phyloP scores from a whole-genome alignment of 2,888 invertebrate genomes.

The Callyntrura guangdongensis region DNA sequence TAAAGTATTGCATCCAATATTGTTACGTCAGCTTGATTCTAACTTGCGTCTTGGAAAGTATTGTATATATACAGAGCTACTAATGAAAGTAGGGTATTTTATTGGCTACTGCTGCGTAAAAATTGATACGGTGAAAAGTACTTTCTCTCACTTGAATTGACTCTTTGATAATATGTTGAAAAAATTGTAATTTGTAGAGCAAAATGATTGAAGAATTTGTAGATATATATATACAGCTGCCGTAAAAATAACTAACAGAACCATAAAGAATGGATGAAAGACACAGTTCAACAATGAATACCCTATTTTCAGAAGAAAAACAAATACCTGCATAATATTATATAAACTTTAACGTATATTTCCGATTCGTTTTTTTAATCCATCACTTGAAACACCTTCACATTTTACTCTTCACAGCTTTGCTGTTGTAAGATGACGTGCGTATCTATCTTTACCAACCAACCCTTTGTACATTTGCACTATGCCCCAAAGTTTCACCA shows the following conservation, averaged over 20 bases:
- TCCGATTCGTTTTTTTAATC: neutral
- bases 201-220: neutral
- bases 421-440: neutral
- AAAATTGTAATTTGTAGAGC: neutral
- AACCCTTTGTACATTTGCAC: neutral
- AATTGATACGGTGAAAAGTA: neutral
- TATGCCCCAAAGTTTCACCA: slow-evolving; percentile 12
- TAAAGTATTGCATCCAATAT: slow-evolving; percentile 17
- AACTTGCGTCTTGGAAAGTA: neutral
- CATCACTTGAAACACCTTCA: neutral
- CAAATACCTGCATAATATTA: neutral
- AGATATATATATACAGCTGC: too few relatives aligned
- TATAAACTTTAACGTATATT: neutral
- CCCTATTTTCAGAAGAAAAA: slow-evolving; percentile 53
- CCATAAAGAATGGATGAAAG: slow-evolving; percentile 35
- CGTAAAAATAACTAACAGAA: neutral
- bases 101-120: slow-evolving; percentile 2
- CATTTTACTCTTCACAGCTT: slow-evolving; percentile 9
- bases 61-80: neutral
- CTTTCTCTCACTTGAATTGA: neutral
- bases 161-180: neutral
- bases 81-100: slow-evolving; percentile 62
- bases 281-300: slow-evolving; percentile 64
- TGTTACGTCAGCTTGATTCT: slow-evolving; percentile 13
- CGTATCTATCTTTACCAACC: too few relatives aligned